Conservation (phyloP, 2,797 vertebrate species). For the Balearica regulorum region DNA sequence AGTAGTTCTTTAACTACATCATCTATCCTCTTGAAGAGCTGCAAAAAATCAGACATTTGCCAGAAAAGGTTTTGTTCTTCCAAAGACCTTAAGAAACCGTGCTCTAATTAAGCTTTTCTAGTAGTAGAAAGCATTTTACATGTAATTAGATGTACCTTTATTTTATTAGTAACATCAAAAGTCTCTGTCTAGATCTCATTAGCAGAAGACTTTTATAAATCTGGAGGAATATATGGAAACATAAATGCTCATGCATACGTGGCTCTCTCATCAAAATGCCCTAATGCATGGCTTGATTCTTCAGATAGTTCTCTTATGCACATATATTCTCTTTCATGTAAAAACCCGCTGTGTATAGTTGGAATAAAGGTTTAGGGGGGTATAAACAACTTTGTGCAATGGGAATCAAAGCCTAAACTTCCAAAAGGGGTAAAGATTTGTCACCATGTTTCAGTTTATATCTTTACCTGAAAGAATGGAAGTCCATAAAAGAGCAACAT, state of each 20-base stretch:
- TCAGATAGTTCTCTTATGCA: background rate
- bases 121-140: background rate
- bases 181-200: background rate
- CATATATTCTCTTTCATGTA: background rate
- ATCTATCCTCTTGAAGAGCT: background rate
- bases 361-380: background rate
- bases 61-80: background rate
- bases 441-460: background rate
- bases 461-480: background rate
- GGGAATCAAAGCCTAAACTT: background rate
- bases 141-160: background rate
- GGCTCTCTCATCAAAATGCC: background rate
- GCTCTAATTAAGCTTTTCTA: background rate
- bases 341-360: background rate
- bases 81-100: background rate
- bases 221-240: background rate
- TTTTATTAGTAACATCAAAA: background rate
- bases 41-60: background rate
- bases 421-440: background rate
- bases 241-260: background rate
- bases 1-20: background rate
- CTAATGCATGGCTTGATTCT: background rate
- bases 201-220: background rate
- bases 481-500: background rate
- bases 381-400: background rate